Conservation (phyloP, 2,113 vertebrate genomes). For the Polypterus bichir region DNA sequence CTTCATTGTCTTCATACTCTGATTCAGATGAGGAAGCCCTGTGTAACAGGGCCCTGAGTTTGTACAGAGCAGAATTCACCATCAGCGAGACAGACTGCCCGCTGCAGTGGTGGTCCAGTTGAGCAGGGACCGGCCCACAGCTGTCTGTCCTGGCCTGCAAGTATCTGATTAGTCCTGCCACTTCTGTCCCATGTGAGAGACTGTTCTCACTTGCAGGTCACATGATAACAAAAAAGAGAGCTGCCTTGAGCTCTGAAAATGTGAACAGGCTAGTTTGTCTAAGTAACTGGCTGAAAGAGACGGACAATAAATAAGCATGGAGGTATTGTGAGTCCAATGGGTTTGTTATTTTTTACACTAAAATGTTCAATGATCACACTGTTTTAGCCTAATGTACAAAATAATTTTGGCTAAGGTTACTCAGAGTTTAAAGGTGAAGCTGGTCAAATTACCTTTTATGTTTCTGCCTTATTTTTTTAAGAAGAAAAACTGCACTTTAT, state of each 20-base stretch:
- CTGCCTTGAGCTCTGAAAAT: constrained; percentile 19
- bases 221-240: constrained; percentile 16
- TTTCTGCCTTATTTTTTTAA: too few relatives aligned
- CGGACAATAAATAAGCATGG: too few relatives aligned
- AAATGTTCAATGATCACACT: too few relatives aligned
- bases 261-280: constrained; percentile 14
- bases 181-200: constrained; percentile 14
- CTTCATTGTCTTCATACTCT: too few relatives aligned
- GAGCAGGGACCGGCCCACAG: constrained; percentile 1
- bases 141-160: constrained; percentile 8
- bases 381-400: too few relatives aligned
- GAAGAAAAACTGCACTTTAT: too few relatives aligned
- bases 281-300: constrained; percentile 10
- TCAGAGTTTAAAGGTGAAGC: too few relatives aligned
- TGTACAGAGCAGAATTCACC: constrained; percentile 10
- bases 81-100: constrained; percentile 9
- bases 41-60: not conserved
- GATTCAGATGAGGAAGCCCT: not conserved
- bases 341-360: too few relatives aligned
- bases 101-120: constrained; percentile 9
- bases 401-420: too few relatives aligned
- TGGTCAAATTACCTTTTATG: too few relatives aligned
- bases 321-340: too few relatives aligned
- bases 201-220: constrained; percentile 19
- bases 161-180: constrained; percentile 16